phyloP scores from a whole-genome alignment of 2,888 invertebrate species.

The Eustalomyia histrio region DNA sequence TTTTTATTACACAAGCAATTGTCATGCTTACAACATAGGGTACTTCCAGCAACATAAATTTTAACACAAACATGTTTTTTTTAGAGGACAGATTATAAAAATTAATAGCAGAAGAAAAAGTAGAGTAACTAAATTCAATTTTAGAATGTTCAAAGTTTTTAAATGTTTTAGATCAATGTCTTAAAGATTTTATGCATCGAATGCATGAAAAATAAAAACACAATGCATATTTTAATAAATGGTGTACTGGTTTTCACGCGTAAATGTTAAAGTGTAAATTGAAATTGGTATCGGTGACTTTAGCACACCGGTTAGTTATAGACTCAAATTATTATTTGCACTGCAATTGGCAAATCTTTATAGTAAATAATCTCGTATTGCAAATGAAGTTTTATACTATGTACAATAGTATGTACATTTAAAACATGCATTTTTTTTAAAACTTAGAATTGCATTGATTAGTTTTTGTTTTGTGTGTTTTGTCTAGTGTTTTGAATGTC shows the following conservation, averaged over 20 bases:
- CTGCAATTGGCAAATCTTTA: conserved; percentile 61
- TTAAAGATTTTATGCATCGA: conserved; percentile 47
- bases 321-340: conserved; percentile 51
- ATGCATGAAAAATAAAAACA: conserved; percentile 8
- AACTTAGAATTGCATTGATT: conserved; percentile 50
- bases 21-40: too few species aligned
- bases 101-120: neutral
- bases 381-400: conserved; percentile 36
- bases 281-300: conserved; percentile 39
- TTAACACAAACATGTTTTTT: too few species aligned
- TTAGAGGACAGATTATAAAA: too few species aligned
- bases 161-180: conserved; percentile 55
- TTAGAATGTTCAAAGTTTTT: conserved; percentile 55
- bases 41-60: too few species aligned
- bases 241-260: conserved; percentile 37
- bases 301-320: conserved; percentile 42
- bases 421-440: conserved; percentile 24
- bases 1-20: too few species aligned
- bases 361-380: conserved; percentile 46
- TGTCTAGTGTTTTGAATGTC: conserved; percentile 51
- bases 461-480: conserved; percentile 13
- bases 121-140: conserved; percentile 26
- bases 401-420: conserved; percentile 21
- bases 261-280: conserved; percentile 65
- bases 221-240: neutral